Conservation (phyloP, 2,888 invertebrate species). For the Rutpela maculata region DNA sequence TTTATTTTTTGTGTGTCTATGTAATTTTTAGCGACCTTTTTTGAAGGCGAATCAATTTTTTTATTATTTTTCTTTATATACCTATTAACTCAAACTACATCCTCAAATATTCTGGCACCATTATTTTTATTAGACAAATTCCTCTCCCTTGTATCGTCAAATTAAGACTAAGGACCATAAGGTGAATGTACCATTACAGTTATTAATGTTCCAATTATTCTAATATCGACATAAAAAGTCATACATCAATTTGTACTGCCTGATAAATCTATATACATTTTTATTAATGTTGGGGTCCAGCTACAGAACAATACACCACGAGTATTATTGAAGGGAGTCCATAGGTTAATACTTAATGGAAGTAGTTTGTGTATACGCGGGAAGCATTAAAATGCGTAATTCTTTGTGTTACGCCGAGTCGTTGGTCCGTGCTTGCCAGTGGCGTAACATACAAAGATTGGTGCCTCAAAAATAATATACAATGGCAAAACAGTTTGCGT, state of each 20-base stretch:
- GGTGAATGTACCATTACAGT: neutral
- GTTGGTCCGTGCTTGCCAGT: constrained; percentile 61
- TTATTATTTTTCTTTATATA: too few species aligned
- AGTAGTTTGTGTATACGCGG: constrained; percentile 52
- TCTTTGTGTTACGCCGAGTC: constrained; percentile 59
- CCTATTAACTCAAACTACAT: too few species aligned
- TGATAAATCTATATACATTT: constrained; percentile 28
- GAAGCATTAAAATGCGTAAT: constrained; percentile 63
- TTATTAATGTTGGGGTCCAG: constrained; percentile 17
- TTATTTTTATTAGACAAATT: too few species aligned
- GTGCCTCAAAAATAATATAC: too few species aligned
- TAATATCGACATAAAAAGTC: constrained; percentile 25
- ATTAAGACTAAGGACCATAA: neutral
- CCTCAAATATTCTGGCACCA: neutral
- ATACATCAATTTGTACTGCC: constrained; percentile 9
- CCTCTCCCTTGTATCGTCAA: neutral
- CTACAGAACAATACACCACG: constrained; percentile 37
- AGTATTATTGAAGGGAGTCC: constrained; percentile 35
- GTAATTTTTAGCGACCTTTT: too few species aligned
- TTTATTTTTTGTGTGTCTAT: too few species aligned
- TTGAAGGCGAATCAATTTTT: too few species aligned
- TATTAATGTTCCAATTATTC: neutral
- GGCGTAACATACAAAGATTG: constrained; percentile 53
- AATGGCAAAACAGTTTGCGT: too few species aligned
- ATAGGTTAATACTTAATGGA: constrained; percentile 39